phyloP scores from a whole-genome alignment of 2,888 invertebrate genomes.

The Meghimatium bilineatum region DNA sequence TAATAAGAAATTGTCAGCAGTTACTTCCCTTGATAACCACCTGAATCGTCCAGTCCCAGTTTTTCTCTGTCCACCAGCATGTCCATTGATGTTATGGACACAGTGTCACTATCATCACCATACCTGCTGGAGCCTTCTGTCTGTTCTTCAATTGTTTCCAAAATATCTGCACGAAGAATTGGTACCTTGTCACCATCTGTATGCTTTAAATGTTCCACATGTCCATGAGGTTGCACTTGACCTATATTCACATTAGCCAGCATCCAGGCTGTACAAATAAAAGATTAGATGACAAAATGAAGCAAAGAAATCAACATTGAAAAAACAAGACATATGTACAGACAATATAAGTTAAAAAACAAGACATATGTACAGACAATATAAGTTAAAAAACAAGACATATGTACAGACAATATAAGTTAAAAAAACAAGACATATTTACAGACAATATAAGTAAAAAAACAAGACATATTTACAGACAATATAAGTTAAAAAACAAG shows the following conservation, averaged over 20 bases:
- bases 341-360: too few species aligned
- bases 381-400: too few species aligned
- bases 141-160: conserved; percentile 47
- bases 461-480: too few species aligned
- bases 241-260: conserved; percentile 68
- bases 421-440: too few species aligned
- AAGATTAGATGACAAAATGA: not conserved
- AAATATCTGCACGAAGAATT: conserved; percentile 57
- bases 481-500: too few species aligned
- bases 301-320: too few species aligned
- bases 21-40: conserved; percentile 21
- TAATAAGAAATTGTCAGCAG: not conserved
- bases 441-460: too few species aligned
- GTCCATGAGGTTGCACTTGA: conserved; percentile 68
- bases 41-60: conserved; percentile 8
- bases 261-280: conserved; percentile 65
- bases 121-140: conserved; percentile 37
- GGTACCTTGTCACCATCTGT: conserved; percentile 58
- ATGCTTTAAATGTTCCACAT: conserved; percentile 58
- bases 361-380: too few species aligned
- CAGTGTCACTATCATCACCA: conserved; percentile 32
- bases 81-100: conserved; percentile 39
- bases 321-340: too few species aligned
- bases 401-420: too few species aligned
- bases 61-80: conserved; percentile 44